These are phyloP conservation scores for Apomyelois bistriatella DNA, from an alignment of 2,888 invertebrate species.

Conservation along the genomic window DNA sequence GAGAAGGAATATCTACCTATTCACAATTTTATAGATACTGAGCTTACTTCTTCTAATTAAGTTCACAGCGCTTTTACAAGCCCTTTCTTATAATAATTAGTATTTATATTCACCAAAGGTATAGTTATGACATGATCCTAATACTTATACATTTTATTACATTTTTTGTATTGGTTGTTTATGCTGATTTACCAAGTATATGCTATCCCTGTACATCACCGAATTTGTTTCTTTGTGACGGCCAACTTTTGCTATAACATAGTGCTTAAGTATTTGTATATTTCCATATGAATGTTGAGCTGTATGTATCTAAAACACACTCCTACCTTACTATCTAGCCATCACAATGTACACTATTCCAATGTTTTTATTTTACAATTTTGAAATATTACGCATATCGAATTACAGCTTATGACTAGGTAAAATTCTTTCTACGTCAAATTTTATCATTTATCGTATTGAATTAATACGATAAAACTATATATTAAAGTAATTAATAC, in stretches of 20 bases:
- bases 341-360: constrained; percentile 56
- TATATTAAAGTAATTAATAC: background rate
- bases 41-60: constrained; percentile 56
- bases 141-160: constrained; percentile 38
- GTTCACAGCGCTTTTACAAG: constrained; percentile 67
- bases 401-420: constrained; percentile 78
- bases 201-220: constrained; percentile 77
- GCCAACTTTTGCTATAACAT: constrained; percentile 15
- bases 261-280: background rate
- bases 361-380: constrained; percentile 45
- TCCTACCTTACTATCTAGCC: constrained; percentile 42
- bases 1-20: constrained; percentile 61
- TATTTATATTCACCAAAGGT: constrained; percentile 37
- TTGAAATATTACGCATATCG: constrained; percentile 60
- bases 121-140: constrained; percentile 39
- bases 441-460: constrained; percentile 40
- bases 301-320: constrained; percentile 28
- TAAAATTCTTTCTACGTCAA: constrained; percentile 68
- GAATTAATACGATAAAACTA: constrained; percentile 28
- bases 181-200: constrained; percentile 44
- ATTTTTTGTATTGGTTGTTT: constrained; percentile 40
- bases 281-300: constrained; percentile 14
- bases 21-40: constrained; percentile 61
- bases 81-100: constrained; percentile 37
- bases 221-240: constrained; percentile 60